phyloP scores from a whole-genome alignment of 2,797 vertebrate genomes.

The Tangara arthus region DNA sequence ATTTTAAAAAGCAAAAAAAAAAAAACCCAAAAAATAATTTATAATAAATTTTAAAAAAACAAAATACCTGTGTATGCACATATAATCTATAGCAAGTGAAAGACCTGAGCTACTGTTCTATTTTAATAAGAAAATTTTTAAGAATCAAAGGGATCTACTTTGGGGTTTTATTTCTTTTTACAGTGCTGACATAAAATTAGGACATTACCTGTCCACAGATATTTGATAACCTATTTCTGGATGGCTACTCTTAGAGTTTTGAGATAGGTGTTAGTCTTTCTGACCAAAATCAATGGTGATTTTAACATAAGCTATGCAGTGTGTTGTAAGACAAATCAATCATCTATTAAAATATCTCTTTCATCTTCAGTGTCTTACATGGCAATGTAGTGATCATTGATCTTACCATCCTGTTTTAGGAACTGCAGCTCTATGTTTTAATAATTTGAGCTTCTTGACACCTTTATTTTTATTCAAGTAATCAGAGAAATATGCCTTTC shows the following conservation, averaged over 20 bases:
- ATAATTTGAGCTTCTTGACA: not conserved
- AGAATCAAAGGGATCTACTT: not conserved
- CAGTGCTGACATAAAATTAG: not conserved
- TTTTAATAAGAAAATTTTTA: not conserved
- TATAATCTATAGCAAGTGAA: not conserved
- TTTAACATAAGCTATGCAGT: not conserved
- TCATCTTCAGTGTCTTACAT: not conserved
- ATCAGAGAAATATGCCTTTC: not conserved
- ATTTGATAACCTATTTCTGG: not conserved
- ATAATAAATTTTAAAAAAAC: not conserved
- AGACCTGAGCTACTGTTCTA: not conserved
- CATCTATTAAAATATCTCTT: not conserved
- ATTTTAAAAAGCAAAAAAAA: not conserved
- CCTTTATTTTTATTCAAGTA: not conserved
- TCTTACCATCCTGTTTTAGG: not conserved
- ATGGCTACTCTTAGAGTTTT: not conserved
- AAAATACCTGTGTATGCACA: not conserved
- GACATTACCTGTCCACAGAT: not conserved
- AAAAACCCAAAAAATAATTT: accelerated
- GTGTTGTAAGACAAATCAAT: not conserved
- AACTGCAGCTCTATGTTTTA: not conserved
- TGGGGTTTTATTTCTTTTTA: not conserved
- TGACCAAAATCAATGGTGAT: not conserved
- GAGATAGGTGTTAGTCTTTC: not conserved
- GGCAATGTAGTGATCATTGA: not conserved